Evolutionary conservation across 2,113 vertebrate species (phyloP).

Genomic region (Zosterops lateralis): DNA sequence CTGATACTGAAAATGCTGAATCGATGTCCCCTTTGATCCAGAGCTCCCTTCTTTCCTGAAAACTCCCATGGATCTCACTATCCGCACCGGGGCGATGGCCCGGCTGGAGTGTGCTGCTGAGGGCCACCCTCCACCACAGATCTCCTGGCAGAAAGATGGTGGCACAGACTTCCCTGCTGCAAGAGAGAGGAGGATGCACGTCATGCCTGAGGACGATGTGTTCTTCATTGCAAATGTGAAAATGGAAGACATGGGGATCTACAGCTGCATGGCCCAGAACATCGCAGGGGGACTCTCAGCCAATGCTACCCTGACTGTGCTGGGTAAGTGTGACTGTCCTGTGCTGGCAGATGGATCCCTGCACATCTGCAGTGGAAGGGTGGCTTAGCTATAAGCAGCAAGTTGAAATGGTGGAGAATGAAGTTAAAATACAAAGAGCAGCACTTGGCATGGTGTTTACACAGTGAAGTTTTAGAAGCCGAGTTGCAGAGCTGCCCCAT

Average conservation of each 20-base stretch:
- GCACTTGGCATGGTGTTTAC: background rate
- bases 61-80: constrained; percentile 82
- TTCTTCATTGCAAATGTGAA: constrained; percentile 85
- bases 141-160: constrained; percentile 86
- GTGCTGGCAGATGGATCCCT: background rate
- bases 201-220: constrained; percentile 84
- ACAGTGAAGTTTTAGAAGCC: background rate
- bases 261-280: constrained; percentile 84
- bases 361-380: background rate
- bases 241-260: constrained; percentile 83
- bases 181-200: constrained; percentile 83
- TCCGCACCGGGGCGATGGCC: constrained; percentile 81
- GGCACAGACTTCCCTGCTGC: constrained; percentile 85
- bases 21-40: constrained; percentile 30
- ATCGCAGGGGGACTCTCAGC: constrained; percentile 75
- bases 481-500: background rate
- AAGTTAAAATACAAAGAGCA: background rate
- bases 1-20: background rate
- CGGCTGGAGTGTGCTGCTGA: constrained; percentile 82
- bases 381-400: background rate
- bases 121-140: constrained; percentile 80
- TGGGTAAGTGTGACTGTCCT: constrained; percentile 62
- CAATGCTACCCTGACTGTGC: constrained; percentile 78
- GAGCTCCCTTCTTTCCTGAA: constrained; percentile 84
- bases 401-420: background rate